Conservation (phyloP, 2,888 invertebrate genomes). For the Cheilosia impressa region DNA sequence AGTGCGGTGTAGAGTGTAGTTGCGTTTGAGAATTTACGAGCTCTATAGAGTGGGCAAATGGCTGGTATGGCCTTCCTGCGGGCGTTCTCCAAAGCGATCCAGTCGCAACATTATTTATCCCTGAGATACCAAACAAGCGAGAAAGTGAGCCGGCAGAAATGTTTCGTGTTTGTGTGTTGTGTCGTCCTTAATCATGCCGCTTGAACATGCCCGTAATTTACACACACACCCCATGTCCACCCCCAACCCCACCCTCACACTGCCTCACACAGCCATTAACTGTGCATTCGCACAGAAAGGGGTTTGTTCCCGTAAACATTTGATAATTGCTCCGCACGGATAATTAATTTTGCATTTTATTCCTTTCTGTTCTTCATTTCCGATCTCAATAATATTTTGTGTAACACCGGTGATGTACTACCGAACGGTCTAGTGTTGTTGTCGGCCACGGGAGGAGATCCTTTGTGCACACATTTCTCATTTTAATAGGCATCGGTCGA, state of each 20-base stretch:
- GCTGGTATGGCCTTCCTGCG: not conserved
- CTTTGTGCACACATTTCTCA: conserved; percentile 68
- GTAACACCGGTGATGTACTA: conserved; percentile 30
- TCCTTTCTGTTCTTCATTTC: conserved; percentile 9
- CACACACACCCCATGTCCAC: conserved; percentile 6
- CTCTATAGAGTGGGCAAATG: conserved; percentile 2
- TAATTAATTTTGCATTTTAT: conserved; percentile 67
- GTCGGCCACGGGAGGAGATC: conserved; percentile 21
- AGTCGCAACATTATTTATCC: conserved; percentile 42
- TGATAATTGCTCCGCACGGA: conserved; percentile 73
- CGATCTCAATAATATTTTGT: conserved; percentile 61
- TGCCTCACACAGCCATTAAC: conserved; percentile 25
- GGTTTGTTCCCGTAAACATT: conserved; percentile 57
- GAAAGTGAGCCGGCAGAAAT: conserved; percentile 45
- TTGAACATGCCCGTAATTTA: conserved; percentile 59
- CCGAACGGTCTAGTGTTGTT: conserved; percentile 11
- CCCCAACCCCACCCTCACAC: not conserved
- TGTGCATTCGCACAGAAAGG: conserved; percentile 26
- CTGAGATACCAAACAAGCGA: conserved; percentile 42
- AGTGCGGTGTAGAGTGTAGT: conserved; percentile 35
- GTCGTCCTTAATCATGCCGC: conserved; percentile 64
- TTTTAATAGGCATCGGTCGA: conserved; percentile 72
- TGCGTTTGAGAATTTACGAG: conserved; percentile 51
- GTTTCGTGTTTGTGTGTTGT: conserved; percentile 15
- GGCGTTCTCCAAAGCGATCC: not conserved